Evolutionary conservation across 2,113 vertebrate genomes (phyloP).

Genomic region (Sorex araneus): DNA sequence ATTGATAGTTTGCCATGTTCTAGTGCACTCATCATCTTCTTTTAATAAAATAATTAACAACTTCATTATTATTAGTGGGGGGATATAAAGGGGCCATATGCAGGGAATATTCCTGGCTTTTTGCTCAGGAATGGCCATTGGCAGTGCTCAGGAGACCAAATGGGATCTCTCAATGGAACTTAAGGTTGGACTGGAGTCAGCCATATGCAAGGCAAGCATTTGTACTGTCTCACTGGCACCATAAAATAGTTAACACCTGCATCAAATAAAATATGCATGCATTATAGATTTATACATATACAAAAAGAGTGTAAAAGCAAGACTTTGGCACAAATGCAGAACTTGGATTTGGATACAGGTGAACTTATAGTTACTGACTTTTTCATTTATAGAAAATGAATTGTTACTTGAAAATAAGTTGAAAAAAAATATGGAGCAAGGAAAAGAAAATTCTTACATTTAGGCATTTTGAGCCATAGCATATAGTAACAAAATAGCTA

Average conservation of each 20-base stretch:
- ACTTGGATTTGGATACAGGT: neutral
- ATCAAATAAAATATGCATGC: neutral
- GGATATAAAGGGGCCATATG: too few relatives aligned
- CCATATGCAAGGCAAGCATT: too few relatives aligned
- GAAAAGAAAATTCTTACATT: conserved; percentile 12
- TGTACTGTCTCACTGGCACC: too few relatives aligned
- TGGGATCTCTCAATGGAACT: too few relatives aligned
- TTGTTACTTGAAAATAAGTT: neutral
- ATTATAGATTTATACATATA: neutral
- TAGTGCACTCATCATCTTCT: neutral
- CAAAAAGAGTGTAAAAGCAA: neutral
- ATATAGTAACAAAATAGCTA: neutral
- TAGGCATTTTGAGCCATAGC: neutral
- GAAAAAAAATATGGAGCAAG: neutral
- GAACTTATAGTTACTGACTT: neutral
- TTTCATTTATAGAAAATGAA: neutral
- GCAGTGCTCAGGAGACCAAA: too few relatives aligned
- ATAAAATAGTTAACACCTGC: too few relatives aligned
- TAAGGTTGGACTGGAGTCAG: too few relatives aligned
- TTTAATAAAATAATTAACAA: neutral
- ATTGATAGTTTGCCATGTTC: neutral
- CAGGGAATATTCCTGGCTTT: too few relatives aligned
- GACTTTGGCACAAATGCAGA: neutral
- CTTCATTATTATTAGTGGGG: too few relatives aligned
- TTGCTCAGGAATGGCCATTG: too few relatives aligned